A percentile compares a stretch with the other conserved stretches of the same genome.
Evolutionary conservation across 2,797 vertebrate genomes (phyloP).

Genomic region (Selene dorsalis): DNA sequence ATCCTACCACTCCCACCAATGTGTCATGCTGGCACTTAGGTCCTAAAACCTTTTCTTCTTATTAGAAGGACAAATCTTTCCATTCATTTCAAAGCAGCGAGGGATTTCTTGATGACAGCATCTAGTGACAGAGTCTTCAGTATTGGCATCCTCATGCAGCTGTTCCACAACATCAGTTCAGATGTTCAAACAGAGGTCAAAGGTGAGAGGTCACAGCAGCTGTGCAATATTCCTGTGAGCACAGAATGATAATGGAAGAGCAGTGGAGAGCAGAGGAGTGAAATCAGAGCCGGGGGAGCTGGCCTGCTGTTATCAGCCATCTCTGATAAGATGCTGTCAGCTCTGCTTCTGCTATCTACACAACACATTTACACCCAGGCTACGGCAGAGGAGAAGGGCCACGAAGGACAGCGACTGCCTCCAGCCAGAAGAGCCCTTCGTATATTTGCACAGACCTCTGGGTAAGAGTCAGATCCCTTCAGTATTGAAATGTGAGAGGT

Average conservation of each 20-base stretch:
- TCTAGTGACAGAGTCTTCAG: slow-evolving; percentile 4
- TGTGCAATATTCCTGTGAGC: background rate
- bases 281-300: slow-evolving; percentile 27
- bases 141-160: background rate
- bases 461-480: background rate
- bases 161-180: background rate
- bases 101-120: background rate
- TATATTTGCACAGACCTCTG: background rate
- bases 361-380: slow-evolving; percentile 70
- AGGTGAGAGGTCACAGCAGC: background rate
- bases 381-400: slow-evolving; percentile 27
- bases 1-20: too few species aligned
- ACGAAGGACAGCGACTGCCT: background rate
- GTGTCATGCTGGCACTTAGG: too few species aligned
- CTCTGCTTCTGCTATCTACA: slow-evolving; percentile 61
- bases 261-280: slow-evolving; percentile 10
- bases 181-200: background rate
- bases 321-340: slow-evolving; percentile 68
- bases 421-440: background rate
- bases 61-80: background rate
- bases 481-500: background rate
- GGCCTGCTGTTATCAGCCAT: slow-evolving; percentile 51
- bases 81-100: background rate
- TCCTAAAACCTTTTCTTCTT: too few species aligned
- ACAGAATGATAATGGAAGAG: slow-evolving; percentile 18